Conservation (phyloP, 2,113 vertebrate species). For the Pituophis catenifer region DNA sequence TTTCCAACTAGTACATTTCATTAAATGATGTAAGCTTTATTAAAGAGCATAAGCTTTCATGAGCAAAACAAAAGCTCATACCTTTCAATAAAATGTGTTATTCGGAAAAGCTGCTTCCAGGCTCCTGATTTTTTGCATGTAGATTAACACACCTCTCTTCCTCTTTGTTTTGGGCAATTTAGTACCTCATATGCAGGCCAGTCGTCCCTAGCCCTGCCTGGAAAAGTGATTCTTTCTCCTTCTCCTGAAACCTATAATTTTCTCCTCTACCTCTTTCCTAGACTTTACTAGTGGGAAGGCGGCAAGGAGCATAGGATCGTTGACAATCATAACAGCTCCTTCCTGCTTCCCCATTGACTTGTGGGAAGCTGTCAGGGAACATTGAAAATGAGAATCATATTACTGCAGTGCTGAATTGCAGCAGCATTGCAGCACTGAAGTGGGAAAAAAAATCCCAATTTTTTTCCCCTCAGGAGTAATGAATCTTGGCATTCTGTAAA, state of each 20-base stretch:
- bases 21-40: neutral
- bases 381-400: neutral
- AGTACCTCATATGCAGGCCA: neutral
- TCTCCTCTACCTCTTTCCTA: neutral
- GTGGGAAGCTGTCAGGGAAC: neutral
- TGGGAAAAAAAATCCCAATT: neutral
- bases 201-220: neutral
- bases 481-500: neutral
- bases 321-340: neutral
- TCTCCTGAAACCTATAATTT: neutral
- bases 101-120: neutral
- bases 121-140: neutral
- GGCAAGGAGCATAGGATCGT: neutral
- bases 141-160: neutral
- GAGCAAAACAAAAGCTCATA: neutral
- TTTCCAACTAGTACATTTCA: neutral
- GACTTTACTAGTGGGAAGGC: neutral
- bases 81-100: neutral
- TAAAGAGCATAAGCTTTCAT: neutral
- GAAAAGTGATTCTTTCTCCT: neutral
- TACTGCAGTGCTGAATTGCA: neutral
- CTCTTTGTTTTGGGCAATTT: neutral
- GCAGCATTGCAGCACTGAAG: neutral
- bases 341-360: neutral
- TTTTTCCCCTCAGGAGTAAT: neutral